Percentiles rank a stretch among this genome's conserved stretches.
Evolutionary conservation across 2,797 vertebrate genomes (phyloP).

Genomic region (Perodicticus potto): DNA sequence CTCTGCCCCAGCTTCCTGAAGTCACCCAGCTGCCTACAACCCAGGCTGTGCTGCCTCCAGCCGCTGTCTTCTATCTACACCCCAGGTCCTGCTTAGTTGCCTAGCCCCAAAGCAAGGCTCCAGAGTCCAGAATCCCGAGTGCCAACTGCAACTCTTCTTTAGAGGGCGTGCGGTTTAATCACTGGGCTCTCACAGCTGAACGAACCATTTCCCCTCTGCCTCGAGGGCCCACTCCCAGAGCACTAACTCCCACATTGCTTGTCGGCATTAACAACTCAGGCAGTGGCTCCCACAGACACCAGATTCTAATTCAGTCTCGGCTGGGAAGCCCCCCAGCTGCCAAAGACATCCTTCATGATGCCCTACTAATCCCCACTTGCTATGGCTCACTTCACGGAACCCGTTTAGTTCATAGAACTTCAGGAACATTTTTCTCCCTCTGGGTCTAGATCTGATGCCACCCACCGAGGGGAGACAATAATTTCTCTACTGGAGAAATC

Average conservation of each 20-base stretch:
- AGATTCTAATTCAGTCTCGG: background rate
- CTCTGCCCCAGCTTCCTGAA: background rate
- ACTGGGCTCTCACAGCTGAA: rapidly evolving
- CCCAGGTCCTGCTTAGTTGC: background rate
- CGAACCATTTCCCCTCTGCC: background rate
- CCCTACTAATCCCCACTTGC: background rate
- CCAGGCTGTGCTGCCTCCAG: background rate
- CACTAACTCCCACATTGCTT: too few species aligned
- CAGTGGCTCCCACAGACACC: background rate
- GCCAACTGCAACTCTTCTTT: background rate
- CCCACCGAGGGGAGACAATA: background rate
- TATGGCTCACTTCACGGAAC: rapidly evolving
- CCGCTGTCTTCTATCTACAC: background rate
- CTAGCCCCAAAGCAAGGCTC: background rate
- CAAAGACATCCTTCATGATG: background rate
- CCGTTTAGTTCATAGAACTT: background rate
- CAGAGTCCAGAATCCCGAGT: background rate
- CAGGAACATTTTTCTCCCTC: background rate
- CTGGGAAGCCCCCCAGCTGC: background rate
- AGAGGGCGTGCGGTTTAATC: rapidly evolving
- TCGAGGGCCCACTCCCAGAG: background rate
- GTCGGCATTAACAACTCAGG: background rate
- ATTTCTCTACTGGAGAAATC: conserved; percentile 72
- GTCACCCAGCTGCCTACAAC: background rate
- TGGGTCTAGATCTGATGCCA: background rate